Base-by-base conservation (phyloP, 2,888 invertebrate species). In the Clostera curtula region DNA sequence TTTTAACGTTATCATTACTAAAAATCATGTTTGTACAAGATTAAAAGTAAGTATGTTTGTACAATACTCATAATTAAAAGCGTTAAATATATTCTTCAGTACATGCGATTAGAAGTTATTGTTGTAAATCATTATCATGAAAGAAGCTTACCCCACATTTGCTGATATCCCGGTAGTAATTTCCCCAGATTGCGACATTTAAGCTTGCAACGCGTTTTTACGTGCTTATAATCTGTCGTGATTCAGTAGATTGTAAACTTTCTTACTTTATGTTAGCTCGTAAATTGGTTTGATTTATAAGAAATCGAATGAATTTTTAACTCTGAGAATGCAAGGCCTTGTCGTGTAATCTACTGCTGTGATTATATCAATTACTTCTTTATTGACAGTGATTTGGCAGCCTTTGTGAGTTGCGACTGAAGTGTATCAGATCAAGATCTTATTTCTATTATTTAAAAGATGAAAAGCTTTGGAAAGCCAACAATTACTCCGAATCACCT, bases 311-410 rank as follows among this genome's bases (percentile, higher is more conserved):
- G 31, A 25, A 28, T 38, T 17, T 18, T 12, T 31, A 49, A 27
- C n/a, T 10, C 40, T 31, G 44, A 36, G 12, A 26, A 32, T 27
- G 30, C 16, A 34, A 48, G 42, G 33, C 34, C 49, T 55, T 55
- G 54, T 56, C 53, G 44, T 54, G 60, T 57, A 55, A 55, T 56
- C 54, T 49, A 49, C 44, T 46, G 51, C 32, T 59, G 52, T 49
- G 62, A 67, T 72, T 64, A 63, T 64, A 63, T 62, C 63, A 67
- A 66, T 66, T 63, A 61, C 43, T 52, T 43, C 45, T 49, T 57
- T 53, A 56, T 52, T 58, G 54, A 45, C 40, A 35, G 49, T 46
- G 54, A 53, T 60, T 62, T 59, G 53, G 48, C 49, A 52, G 44
- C 40, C 31, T 38, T 29, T 28, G 34, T 31, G 31, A 16, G 8